Base-by-base conservation (phyloP, 2,888 invertebrate species). In the Unio delphinus region DNA sequence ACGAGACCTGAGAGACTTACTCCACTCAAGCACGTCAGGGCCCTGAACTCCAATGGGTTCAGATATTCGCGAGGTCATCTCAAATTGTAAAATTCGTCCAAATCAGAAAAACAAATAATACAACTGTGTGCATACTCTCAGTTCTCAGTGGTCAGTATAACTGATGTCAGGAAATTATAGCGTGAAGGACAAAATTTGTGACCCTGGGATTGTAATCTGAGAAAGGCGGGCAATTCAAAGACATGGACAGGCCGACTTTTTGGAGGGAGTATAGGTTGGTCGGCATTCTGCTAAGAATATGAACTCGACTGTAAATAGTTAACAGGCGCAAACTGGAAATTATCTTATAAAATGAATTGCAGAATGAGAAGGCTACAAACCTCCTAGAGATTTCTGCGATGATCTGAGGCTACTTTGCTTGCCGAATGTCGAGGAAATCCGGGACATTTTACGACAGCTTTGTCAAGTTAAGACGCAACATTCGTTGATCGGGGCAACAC, bases 11-110 rank as follows among this genome's bases (percentile, higher is more conserved):
- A 85, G 73, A 30, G 83, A 77, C 64, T 75, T 75, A 66, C 80
- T 82, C 86, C 86, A 86, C 65, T 83, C 81, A 66, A 83, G 71
- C 59, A 85, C 83, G 68, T 82, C 83, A n/a, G 83, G 78, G 56
- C 78, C 72, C 69, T 85, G 83, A 15, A 74, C 63, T 55, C 84
- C 83, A 60, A 79, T 72, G 30, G 83, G 83, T 67, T 82, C 80
- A 23, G 81, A 76, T 66, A 83, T 82, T 73, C 72, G 79, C 15
- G 45, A 45, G 45, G 45, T 45, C 45, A 45, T 45, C 45, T 45
- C 23, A 26, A 30, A 23, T 30, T 15, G 20, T 17, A n/a, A 64
- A 26, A 45, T 45, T 11, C 45, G 15, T 45, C 45, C 15, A 45
- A 11, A 1, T 45, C 3, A 71, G 68, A 20, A 65, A 61, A 8